Base-by-base conservation (phyloP, 2,113 vertebrate species). In the Electrona antarctica region DNA sequence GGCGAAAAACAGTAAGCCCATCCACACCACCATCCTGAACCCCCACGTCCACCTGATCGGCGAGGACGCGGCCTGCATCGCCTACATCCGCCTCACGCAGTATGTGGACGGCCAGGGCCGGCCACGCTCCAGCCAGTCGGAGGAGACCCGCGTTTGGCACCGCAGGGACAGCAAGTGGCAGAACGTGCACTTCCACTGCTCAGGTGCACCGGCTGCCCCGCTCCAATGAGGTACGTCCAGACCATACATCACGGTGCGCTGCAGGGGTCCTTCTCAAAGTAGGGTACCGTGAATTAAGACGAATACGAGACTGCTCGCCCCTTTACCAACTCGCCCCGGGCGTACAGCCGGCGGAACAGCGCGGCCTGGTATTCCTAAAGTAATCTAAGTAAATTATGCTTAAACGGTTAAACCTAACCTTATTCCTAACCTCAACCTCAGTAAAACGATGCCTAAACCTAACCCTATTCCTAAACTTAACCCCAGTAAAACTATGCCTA, bases 141-240 rank as follows among this genome's bases (percentile, higher is more conserved):
- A 99, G 91, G 97, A 99, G 85, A 98, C 97, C 0, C 95, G 97
- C 0, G 97, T 98, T 54, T 98, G 97, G 97, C 97, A 99, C 85
- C 97, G 97, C 78, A 94, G 97, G 0, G 97, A 98, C 4, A 92
- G 95, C 91, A 97, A 96, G 93, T 98, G 97, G 97, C 97, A 97
- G 91, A 98, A 98, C 49, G 96, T 98, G 80, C 97, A 98, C 89
- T 98, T 97, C 94, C 97, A 98, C 92, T 97, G 97, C 93, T 98
- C 97, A 46, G 97, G 97, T 3, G 97, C 97, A 0, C 96, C 97
- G 0, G 97, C 96, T 0, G 95, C 97, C 51, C 97, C 96, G 0
- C 95, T 97, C 80, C 97, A 98, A 94, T 98, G 95, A 96, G 95
- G 97, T 97, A 86, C 1, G 58, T 11, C 1, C 29, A 45, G 41